Evolutionary conservation across 2,888 invertebrate species (phyloP), one percentile per base, ranked within the genome.

Genomic region (Volucella inflata): DNA sequence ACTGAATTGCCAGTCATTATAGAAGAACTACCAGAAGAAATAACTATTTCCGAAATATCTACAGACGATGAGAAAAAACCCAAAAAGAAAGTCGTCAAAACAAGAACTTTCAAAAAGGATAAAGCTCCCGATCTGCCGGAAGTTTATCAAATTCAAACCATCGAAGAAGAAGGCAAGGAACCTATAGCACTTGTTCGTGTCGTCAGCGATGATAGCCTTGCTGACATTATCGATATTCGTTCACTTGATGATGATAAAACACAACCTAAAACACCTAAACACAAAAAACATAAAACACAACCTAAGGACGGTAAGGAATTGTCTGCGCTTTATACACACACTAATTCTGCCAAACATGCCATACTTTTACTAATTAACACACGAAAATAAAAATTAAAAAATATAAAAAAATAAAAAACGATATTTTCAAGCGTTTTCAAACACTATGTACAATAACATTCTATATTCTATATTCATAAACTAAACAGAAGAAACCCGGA

Each of bases 111-210:
- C 53, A 93, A 93, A 87, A 93, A 93, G 59, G 89, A 90, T 48
- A 89, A 89, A 59, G 89, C 90, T 1, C 88, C 89, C 0, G 89
- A 90, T 21, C 57, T 72, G 42, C 90, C 91, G 21, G 92, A 93
- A 89, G 91, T 91, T 40, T 93, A 92, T 30, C 92, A 92, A 89
- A 93, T 93, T 87, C 91, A 92, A 87, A 93, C 93, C 0, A 88
- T 93, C 48, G 92, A 93, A 87, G 93, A 93, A 89, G 93, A 93
- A 75, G 92, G 92, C 55, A 91, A 93, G 88, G 89, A 91, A 84
- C 93, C 93, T 12, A 89, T 92, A 71, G 91, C 92, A 6, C 89
- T 91, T 3, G 89, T 91, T 84, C 92, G 92, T 83, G 92, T 93
- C 79, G 88, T 91, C 80, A 91, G 91, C 87, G 90, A 91, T 87